A percentile compares a stretch with the other conserved stretches of the same genome.
Conservation (phyloP, 2,797 vertebrate species). For the Anguilla marmorata region DNA sequence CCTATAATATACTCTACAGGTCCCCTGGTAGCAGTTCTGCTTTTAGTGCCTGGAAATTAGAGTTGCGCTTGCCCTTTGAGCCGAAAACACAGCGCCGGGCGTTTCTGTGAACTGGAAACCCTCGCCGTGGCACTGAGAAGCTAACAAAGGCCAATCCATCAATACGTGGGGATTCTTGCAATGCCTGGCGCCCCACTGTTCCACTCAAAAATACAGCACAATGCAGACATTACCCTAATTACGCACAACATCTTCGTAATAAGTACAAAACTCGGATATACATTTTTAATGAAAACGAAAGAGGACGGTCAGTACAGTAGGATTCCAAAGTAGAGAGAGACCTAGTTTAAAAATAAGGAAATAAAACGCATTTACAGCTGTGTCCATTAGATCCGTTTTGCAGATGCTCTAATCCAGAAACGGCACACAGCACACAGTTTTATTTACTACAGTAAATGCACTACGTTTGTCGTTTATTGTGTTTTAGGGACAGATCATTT, state of each 20-base stretch:
- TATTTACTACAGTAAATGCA: neutral
- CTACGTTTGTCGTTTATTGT: neutral
- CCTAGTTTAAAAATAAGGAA: neutral
- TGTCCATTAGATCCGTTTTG: too few relatives aligned
- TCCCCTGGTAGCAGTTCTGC: conserved; percentile 72
- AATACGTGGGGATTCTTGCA: neutral
- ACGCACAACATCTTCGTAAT: neutral
- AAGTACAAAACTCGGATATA: neutral
- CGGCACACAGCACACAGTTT: neutral
- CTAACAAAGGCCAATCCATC: conserved; percentile 28
- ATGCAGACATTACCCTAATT: neutral
- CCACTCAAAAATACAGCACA: neutral
- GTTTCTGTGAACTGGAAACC: conserved; percentile 18
- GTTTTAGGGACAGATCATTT: neutral
- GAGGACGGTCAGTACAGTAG: neutral
- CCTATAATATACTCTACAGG: conserved; percentile 78
- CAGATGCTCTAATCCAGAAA: neutral
- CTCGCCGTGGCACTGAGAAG: conserved; percentile 5
- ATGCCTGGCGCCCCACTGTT: neutral
- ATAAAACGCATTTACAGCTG: neutral
- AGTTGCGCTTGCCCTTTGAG: conserved; percentile 48
- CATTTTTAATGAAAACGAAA: neutral
- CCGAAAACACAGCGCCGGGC: conserved; percentile 5
- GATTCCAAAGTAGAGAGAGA: neutral
- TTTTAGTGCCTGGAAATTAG: conserved; percentile 75